Base-by-base conservation (phyloP, 2,113 vertebrate genomes). In the Petromus typicus region DNA sequence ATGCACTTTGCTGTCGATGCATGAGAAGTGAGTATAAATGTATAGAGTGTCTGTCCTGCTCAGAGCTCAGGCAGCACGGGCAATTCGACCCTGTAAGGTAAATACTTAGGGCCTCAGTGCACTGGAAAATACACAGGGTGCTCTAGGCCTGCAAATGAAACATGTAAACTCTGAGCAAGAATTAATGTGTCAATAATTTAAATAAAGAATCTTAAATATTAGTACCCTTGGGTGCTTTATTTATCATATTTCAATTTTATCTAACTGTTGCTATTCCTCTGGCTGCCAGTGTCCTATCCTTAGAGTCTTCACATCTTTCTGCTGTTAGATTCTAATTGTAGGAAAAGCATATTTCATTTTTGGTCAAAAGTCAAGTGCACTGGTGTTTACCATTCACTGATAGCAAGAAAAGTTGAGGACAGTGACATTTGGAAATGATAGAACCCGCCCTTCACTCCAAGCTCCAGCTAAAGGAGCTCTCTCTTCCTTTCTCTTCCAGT, bases 121-220 rank as follows among this genome's bases (percentile, higher is more conserved):
- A 43, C 25, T n/a, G 45, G 43, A 87, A 97, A 89, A 76, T 34
- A 22, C 0, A 27, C 11, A 69, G 32, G 71, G 83, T 71, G 8
- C n/a, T 91, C 89, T 79, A 30, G 89, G 30, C 51, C 6, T 18
- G 12, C 86, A 93, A 76, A 90, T 78, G 90, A 87, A 63, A 12
- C 5, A 11, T 7, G 40, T 56, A 63, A 45, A 59, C 10, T 48
- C 90, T 66, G 22, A 76, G n/a, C 54, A 86, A 20, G 34, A 20
- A 43, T 87, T 45, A 2, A 43, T 54, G 13, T 59, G 25, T 23
- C 37, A 67, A 40, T 66, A 57, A 23, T 45, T 66, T 71, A 85
- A 79, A 32, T 75, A 61, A 48, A 64, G 9, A 37, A 25, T 40
- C 22, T 85, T 84, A 64, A 90, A 12, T 95, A 85, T 57, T 61